Evolutionary conservation across 2,113 vertebrate species (phyloP).

Genomic region (Empidonax alnorum): DNA sequence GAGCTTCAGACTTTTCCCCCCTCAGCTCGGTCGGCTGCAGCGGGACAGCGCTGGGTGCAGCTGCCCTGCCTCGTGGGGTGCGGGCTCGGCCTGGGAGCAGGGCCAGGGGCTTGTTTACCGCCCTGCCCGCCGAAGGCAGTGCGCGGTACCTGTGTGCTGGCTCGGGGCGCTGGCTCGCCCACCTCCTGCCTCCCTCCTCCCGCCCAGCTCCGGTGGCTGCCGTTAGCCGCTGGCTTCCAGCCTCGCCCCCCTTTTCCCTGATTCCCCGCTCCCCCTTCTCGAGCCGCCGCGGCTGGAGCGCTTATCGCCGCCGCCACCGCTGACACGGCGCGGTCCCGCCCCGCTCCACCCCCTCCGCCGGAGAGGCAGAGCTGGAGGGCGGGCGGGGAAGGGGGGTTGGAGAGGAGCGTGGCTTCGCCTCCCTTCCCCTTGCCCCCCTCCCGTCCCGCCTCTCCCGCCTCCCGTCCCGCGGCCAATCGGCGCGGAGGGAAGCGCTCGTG

Average conservation of each 20-base stretch:
- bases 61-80: not conserved
- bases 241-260: not conserved
- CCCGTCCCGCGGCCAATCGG: conserved; percentile 5
- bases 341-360: not conserved
- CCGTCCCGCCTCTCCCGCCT: not conserved
- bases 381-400: not conserved
- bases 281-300: not conserved
- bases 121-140: not conserved
- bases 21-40: not conserved
- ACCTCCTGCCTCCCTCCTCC: not conserved
- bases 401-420: not conserved
- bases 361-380: not conserved
- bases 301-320: not conserved
- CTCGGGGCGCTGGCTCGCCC: not conserved
- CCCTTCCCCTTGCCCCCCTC: not conserved
- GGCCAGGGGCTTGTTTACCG: not conserved
- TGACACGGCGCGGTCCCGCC: not conserved
- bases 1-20: not conserved
- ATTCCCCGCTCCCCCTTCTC: not conserved
- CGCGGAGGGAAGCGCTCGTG: not conserved
- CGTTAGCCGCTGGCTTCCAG: not conserved
- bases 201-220: not conserved
- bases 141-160: not conserved
- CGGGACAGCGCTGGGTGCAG: not conserved
- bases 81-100: not conserved